Percentiles rank a stretch among this genome's conserved stretches.
Conservation (phyloP, 2,113 vertebrate genomes). For the Laticauda colubrina region DNA sequence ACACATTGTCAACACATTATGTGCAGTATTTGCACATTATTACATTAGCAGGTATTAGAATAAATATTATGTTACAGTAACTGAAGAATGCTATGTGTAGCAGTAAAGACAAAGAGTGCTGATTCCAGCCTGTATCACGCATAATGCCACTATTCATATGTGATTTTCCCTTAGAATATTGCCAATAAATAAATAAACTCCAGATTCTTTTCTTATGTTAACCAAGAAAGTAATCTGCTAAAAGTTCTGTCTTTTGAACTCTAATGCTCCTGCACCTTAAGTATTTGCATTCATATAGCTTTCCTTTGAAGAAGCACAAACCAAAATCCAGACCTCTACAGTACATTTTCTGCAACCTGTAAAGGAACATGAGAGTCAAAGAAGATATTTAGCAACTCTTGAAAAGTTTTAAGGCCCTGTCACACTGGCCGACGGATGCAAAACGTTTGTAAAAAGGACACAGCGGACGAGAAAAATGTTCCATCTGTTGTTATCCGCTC, state of each 20-base stretch:
- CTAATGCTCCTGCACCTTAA: neutral
- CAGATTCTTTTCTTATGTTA: neutral
- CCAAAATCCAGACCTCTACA: neutral
- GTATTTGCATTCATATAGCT: neutral
- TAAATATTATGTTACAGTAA: neutral
- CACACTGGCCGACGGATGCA: too few species aligned
- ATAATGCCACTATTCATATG: neutral
- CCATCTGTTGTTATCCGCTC: too few species aligned
- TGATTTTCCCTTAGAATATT: neutral
- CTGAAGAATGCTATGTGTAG: neutral
- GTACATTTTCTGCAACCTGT: neutral
- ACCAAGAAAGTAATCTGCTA: neutral
- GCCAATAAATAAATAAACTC: neutral
- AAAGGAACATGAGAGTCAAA: neutral
- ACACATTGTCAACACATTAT: neutral
- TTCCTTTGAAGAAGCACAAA: neutral
- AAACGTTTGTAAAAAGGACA: too few species aligned
- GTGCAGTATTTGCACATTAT: neutral
- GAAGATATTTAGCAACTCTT: neutral
- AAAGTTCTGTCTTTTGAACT: neutral
- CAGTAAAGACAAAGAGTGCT: neutral
- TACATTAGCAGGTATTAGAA: neutral
- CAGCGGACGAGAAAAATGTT: too few species aligned
- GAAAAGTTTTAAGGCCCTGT: neutral
- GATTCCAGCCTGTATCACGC: neutral